A percentile compares a stretch with the other conserved stretches of the same genome.
phyloP scores from a whole-genome alignment of 1,140 invertebrate genomes.

The Drosophila nasuta region DNA sequence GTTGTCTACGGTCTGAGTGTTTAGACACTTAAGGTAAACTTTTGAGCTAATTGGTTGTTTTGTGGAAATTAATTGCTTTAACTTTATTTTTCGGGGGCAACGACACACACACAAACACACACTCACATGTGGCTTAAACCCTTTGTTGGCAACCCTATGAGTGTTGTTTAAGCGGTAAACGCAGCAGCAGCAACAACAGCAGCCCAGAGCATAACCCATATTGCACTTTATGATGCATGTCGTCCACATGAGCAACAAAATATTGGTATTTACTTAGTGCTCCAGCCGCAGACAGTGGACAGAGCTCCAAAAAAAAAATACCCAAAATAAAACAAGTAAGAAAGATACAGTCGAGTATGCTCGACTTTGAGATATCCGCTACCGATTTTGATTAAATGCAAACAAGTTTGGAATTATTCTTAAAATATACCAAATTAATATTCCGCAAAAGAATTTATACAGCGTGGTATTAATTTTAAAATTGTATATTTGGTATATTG shows the following conservation, averaged over 20 bases:
- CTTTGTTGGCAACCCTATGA: background rate
- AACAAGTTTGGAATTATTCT: too few relatives aligned
- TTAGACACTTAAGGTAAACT: constrained; percentile 84
- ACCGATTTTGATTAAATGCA: too few relatives aligned
- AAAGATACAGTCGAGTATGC: background rate
- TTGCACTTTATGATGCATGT: constrained; percentile 81
- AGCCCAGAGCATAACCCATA: constrained; percentile 20
- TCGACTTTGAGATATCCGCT: background rate
- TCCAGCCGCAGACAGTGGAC: constrained; percentile 67
- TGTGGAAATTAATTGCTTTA: constrained; percentile 85
- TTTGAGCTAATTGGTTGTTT: constrained; percentile 85
- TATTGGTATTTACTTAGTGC: constrained; percentile 73
- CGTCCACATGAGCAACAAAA: constrained; percentile 44
- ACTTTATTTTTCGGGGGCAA: constrained; percentile 69
- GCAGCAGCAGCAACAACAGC: background rate
- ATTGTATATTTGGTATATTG: too few relatives aligned
- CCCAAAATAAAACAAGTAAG: background rate
- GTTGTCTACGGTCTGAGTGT: constrained; percentile 56
- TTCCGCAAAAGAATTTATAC: too few relatives aligned
- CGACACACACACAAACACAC: constrained; percentile 27
- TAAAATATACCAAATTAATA: too few relatives aligned
- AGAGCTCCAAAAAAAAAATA: constrained; percentile 4
- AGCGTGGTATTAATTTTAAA: too few relatives aligned
- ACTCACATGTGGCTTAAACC: background rate
- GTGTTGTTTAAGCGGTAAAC: too few relatives aligned